Evolutionary conservation across 2,888 invertebrate genomes (phyloP), one percentile per base, ranked within the genome.

Genomic region (Empis stercorea): DNA sequence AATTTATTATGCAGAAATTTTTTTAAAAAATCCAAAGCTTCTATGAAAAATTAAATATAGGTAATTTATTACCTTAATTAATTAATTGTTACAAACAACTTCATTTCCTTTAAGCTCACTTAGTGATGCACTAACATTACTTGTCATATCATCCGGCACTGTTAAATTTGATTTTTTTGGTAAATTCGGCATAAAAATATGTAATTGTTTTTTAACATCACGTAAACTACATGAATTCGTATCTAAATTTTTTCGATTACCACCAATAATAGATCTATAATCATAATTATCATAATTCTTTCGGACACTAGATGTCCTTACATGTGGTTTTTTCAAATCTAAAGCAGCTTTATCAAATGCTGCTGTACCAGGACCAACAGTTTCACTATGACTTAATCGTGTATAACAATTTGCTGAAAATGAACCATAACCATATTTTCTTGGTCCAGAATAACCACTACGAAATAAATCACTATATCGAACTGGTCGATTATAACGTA

Each of bases 151-250:
- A n/a, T 34, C 34, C 3, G 34, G 4, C 2, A 34, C n/a, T 34
- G 13, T 13, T n/a, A 34, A 34, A 34, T 34, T 34, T 34, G 13
- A n/a, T 55, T 72, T 72, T 57, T 78, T 80, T 46, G 77, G 75
- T 52, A 80, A 66, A 60, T 76, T 71, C 0, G 84, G 84, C 74
- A 84, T 80, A 58, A 84, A 84, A 51, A 84, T 84, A 60, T 84
- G 84, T 30, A 84, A 71, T 60, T 87, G 84, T 53, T 78, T 74
- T 57, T 78, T 78, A 9, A 69, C 59, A 50, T 69, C 61, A 23
- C 62, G 63, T 14, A 60, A 43, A 43, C 56, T 57, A 39, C 53
- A 57, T 23, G 51, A 52, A 2, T 53, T 55, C n/a, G n/a, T n/a
- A 42, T 58, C 57, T 38, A 56, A 48, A 42, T 57, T 55, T 48